Evolutionary conservation across 2,888 invertebrate species (phyloP).

Genomic region (Drosophila colorata): DNA sequence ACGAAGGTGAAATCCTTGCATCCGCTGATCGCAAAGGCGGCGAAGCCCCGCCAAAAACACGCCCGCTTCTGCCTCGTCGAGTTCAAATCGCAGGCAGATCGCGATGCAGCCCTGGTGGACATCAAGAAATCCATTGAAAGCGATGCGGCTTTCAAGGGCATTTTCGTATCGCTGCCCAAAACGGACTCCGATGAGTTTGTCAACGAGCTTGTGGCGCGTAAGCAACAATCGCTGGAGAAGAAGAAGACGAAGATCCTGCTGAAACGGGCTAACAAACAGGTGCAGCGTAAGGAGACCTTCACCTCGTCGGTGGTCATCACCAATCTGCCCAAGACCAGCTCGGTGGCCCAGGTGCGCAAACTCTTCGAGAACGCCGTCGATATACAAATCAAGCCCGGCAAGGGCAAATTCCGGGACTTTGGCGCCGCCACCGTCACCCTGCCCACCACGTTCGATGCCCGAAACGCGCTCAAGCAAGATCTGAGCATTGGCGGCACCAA

Average conservation of each 20-base stretch:
- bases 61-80: constrained; percentile 82
- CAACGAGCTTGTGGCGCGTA: constrained; percentile 70
- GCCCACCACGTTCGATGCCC: constrained; percentile 78
- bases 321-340: constrained; percentile 78
- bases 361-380: constrained; percentile 81
- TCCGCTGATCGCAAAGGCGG: constrained; percentile 61
- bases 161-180: constrained; percentile 75
- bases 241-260: constrained; percentile 68
- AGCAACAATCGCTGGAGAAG: constrained; percentile 70
- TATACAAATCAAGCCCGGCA: constrained; percentile 74
- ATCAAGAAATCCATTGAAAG: constrained; percentile 52
- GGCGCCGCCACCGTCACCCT: constrained; percentile 78
- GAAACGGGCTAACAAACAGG: constrained; percentile 68
- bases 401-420: constrained; percentile 60
- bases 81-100: constrained; percentile 73
- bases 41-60: constrained; percentile 81
- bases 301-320: constrained; percentile 78
- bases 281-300: constrained; percentile 53
- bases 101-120: constrained; percentile 63
- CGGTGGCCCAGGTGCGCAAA: constrained; percentile 71
- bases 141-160: constrained; percentile 55
- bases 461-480: constrained; percentile 64
- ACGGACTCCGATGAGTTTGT: constrained; percentile 78
- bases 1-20: constrained; percentile 66
- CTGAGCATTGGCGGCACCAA: constrained; percentile 65